These are phyloP conservation scores for Falco berigora DNA, from an alignment of 2,797 vertebrate genomes.

Conservation along the genomic window DNA sequence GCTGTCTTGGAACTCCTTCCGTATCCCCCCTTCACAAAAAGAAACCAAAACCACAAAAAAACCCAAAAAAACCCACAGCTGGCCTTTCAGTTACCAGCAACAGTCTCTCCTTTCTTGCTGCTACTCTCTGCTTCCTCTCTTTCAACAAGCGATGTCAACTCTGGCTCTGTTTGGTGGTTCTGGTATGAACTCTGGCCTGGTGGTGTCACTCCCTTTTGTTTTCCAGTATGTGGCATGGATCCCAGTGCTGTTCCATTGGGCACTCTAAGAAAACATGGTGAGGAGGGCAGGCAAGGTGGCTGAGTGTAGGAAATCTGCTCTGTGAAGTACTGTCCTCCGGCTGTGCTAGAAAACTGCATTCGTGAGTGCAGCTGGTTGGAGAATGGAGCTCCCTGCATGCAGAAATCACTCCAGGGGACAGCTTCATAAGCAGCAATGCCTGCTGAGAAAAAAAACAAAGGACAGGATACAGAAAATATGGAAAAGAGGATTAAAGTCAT, in stretches of 20 bases:
- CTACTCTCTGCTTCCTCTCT: background rate
- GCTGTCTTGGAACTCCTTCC: background rate
- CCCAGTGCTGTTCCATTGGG: background rate
- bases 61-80: background rate
- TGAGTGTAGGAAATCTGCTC: background rate
- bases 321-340: background rate
- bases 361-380: background rate
- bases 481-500: background rate
- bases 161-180: background rate
- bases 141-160: background rate
- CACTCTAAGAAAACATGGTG: background rate
- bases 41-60: background rate
- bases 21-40: background rate
- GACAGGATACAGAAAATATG: background rate
- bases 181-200: background rate
- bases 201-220: background rate
- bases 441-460: background rate
- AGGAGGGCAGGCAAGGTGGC: background rate
- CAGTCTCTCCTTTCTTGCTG: background rate
- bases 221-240: background rate
- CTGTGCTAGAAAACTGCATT: background rate
- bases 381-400: background rate
- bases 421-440: background rate
- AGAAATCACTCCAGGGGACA: slow-evolving; percentile 39
- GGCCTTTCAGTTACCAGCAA: slow-evolving; percentile 4